Evolutionary conservation across 2,113 vertebrate species (phyloP).

Genomic region (Leucopternis melanops): DNA sequence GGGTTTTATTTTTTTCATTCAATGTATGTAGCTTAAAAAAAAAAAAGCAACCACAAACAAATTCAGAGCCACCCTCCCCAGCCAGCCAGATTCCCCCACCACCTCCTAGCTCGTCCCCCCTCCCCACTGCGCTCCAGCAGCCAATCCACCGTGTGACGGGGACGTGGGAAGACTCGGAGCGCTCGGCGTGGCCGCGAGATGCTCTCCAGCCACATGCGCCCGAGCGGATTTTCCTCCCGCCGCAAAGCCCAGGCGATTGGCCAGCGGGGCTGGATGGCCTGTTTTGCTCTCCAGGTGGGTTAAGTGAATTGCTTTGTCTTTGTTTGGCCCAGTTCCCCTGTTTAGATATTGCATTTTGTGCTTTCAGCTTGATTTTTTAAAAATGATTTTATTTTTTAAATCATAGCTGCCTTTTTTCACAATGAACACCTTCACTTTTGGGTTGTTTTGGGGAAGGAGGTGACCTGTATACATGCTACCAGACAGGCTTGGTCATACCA

Average conservation of each 20-base stretch:
- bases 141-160: conserved; percentile 50
- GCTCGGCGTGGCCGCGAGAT: conserved; percentile 23
- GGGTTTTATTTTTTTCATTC: not conserved
- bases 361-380: not conserved
- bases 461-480: not conserved
- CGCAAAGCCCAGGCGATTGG: conserved; percentile 31
- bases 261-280: conserved; percentile 38
- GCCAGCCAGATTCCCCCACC: not conserved
- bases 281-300: conserved; percentile 74
- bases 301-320: conserved; percentile 64
- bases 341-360: not conserved
- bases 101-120: not conserved
- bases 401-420: not conserved
- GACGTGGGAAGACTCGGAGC: conserved; percentile 67
- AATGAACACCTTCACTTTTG: not conserved
- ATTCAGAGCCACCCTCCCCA: not conserved
- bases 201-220: conserved; percentile 60
- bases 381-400: not conserved
- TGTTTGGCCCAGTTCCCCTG: conserved; percentile 37
- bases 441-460: not conserved
- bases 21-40: conserved; percentile 44
- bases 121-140: conserved; percentile 44
- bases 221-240: conserved; percentile 41
- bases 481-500: not conserved
- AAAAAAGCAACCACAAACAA: not conserved